Evolutionary conservation across 2,797 vertebrate species (phyloP), one percentile per base, ranked within the genome.

Genomic region (Cryptoblepharus egeriae): DNA sequence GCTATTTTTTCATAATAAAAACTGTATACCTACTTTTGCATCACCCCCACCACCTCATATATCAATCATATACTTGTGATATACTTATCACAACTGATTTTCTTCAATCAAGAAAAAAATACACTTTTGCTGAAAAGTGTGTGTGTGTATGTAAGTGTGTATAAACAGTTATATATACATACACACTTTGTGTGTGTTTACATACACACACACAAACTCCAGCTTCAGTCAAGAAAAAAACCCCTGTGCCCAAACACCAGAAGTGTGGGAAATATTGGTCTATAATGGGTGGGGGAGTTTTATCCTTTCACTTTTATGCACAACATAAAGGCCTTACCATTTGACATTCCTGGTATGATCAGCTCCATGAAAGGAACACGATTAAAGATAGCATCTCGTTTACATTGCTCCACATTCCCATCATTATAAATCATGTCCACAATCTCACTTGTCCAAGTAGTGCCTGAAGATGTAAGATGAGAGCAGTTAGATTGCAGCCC

Each of bases 371-470:
- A 97, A 58, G 97, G 97, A 61, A 95, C 93, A 18, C 96, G 91
- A 67, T 95, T 77, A 4, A 92, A 90, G 57, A 95, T 97, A 22
- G 94, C 96, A 39, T 97, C 97, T 92, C 94, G 85, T 69, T 71
- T 95, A 90, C 97, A 97, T 58, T 93, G 90, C 82, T 96, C 95
- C 15, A 92, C 94, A 57, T 97, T 90, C 0, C 97, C 97, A 0
- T 97, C 93, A 1, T 97, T 94, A 84, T 95, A 92, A 75, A 98
- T 96, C 88, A 97, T 92, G 80, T 97, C 96, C 26, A 97, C 83
- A 83, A 98, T 97, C 93, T 98, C 97, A 12, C 97, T 96, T 16
- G 96, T 82, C 97, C 97, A 97, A 0, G 96, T 98, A 5, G 96
- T 97, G 4, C 97, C 98, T 98, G 55, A 63, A 61, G 70, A 67